phyloP scores from a whole-genome alignment of 2,113 vertebrate species.

The Rhegmatorhina hoffmannsi region DNA sequence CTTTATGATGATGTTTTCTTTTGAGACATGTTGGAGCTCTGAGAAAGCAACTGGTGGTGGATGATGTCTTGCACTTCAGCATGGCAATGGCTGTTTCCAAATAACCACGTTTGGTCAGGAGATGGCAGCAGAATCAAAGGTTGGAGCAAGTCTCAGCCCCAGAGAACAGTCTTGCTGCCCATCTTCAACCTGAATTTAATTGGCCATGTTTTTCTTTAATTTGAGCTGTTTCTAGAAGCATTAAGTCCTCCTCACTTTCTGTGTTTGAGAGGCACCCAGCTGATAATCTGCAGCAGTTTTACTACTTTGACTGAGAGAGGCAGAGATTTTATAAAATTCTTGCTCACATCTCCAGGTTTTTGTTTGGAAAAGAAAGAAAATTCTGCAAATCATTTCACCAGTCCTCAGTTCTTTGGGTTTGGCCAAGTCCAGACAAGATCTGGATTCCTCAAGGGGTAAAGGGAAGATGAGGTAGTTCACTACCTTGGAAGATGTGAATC shows the following conservation, averaged over 20 bases:
- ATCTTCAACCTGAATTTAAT: background rate
- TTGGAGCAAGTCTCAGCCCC: background rate
- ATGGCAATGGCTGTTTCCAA: background rate
- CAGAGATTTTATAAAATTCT: background rate
- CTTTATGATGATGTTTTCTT: background rate
- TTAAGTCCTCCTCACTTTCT: background rate
- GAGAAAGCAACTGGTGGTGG: background rate
- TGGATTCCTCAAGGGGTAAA: background rate
- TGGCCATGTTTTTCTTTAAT: background rate
- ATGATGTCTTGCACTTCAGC: background rate
- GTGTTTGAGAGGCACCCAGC: background rate
- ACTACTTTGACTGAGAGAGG: background rate
- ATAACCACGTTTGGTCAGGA: background rate
- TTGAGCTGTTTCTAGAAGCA: conserved; percentile 2
- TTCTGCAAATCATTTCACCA: background rate
- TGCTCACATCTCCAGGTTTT: background rate
- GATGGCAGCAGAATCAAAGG: conserved; percentile 49
- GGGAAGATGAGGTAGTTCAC: background rate
- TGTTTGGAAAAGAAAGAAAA: background rate
- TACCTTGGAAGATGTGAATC: background rate
- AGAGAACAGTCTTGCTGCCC: background rate
- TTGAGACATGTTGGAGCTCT: background rate
- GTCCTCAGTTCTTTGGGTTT: background rate
- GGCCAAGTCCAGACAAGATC: background rate
- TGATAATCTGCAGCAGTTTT: background rate